Evolutionary conservation across 2,888 invertebrate species (phyloP), one percentile per base, ranked within the genome.

Genomic region (Itoplectis maculator): DNA sequence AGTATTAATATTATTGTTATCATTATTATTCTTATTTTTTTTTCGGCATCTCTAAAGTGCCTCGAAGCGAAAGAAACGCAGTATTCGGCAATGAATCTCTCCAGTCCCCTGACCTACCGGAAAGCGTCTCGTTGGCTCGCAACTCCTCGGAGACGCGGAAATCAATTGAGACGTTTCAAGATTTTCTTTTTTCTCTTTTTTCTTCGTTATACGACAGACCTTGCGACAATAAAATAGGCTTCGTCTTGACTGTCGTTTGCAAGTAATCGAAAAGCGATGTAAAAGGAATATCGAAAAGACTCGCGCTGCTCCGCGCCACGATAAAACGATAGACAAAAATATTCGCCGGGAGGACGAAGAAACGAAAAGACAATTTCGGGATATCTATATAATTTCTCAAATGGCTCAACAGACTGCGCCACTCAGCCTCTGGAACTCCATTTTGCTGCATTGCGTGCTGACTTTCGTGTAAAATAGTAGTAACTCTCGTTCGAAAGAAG

Each of bases 381-480:
- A 47, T 61, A 42, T 47, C 15, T 35, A 23, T 42, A 0, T 69
- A 49, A 59, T 15, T 23, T 68, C 66, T 37, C n/a, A 42, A 42
- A 82, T 56, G 61, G 42, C 23, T 40, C 29, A 40, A 65, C 47
- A 40, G 49, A 79, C 45, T 77, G 75, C 68, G 51, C 66, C 68
- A 79, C 69, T 74, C 74, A 70, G 70, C 72, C 76, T 79, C 84
- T 66, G 79, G 65, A 82, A 73, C 81, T 82, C 69, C 75, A 79
- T 72, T 82, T 73, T 77, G 81, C 83, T 81, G 82, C 77, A 61
- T 79, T 59, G 49, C 45, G 23, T 47, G 72, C 45, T 9, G 68
- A 63, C 29, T 56, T 59, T 18, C 29, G 54, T 45, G 23, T 72
- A 65, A 74, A 82, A 59, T 70, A 82, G 20, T 76, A 51, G 59